Percentiles rank a stretch among this genome's conserved stretches.
These are phyloP conservation scores for Gallirallus australis DNA, from an alignment of 2,797 vertebrate genomes.

Conservation along the genomic window DNA sequence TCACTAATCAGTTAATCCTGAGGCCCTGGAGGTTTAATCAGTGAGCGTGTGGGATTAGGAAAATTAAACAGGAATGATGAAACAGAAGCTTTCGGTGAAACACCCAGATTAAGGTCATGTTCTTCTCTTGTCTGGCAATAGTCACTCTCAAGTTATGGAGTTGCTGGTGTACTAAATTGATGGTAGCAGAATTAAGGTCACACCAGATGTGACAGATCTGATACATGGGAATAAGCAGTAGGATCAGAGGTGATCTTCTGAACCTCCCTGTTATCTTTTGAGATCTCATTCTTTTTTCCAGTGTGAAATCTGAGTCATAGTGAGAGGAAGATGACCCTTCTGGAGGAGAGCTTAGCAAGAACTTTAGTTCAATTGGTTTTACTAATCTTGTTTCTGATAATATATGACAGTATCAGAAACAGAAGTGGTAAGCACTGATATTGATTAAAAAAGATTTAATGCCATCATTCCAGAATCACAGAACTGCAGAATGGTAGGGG, in stretches of 20 bases:
- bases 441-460: neutral
- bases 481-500: too few species aligned
- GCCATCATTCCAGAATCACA: too few species aligned
- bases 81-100: neutral
- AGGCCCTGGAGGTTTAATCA: neutral
- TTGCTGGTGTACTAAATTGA: neutral
- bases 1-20: neutral
- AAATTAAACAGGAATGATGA: neutral
- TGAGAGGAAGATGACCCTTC: neutral
- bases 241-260: neutral
- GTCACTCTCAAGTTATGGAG: neutral
- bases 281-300: neutral
- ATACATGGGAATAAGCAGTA: neutral
- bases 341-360: neutral
- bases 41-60: accelerated
- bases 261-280: neutral
- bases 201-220: neutral
- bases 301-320: neutral
- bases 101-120: neutral
- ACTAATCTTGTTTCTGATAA: neutral
- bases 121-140: neutral
- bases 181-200: neutral
- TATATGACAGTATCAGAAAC: neutral
- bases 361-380: neutral
- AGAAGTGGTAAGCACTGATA: neutral